These are phyloP conservation scores for Suricata suricatta DNA, from an alignment of 2,113 vertebrate genomes.

Conservation along the genomic window DNA sequence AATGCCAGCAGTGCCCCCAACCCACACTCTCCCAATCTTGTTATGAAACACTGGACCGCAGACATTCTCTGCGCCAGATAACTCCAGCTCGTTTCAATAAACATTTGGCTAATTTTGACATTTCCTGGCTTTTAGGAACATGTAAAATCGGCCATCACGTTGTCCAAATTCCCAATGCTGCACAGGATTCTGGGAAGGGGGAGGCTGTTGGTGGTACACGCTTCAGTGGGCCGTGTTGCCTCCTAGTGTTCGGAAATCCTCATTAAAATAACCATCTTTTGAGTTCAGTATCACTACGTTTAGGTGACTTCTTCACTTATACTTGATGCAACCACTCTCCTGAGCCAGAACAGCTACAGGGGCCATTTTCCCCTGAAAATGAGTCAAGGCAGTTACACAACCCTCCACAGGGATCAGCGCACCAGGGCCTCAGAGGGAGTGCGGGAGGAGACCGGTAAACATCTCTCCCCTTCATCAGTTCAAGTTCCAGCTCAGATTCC, in stretches of 20 bases:
- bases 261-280: background rate
- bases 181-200: background rate
- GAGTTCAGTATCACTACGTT: background rate
- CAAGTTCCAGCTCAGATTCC: slow-evolving; percentile 64
- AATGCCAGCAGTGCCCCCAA: background rate
- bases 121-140: background rate
- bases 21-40: background rate
- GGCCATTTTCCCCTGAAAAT: slow-evolving; percentile 55
- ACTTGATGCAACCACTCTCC: background rate
- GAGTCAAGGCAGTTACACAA: slow-evolving; percentile 80
- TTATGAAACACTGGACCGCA: background rate
- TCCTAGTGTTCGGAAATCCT: background rate
- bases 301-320: background rate
- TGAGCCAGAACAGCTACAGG: slow-evolving; percentile 47
- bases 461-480: slow-evolving; percentile 75
- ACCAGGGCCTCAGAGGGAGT: slow-evolving; percentile 21
- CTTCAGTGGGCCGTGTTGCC: background rate
- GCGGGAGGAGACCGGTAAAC: slow-evolving; percentile 63
- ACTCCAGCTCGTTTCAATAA: background rate
- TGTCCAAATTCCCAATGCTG: background rate
- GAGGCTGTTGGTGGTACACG: background rate
- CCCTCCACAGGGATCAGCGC: slow-evolving; percentile 48
- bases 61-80: background rate
- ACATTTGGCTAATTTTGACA: background rate
- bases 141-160: background rate